Base-by-base conservation (phyloP, 2,888 invertebrate genomes). In the Spilarctia lutea region DNA sequence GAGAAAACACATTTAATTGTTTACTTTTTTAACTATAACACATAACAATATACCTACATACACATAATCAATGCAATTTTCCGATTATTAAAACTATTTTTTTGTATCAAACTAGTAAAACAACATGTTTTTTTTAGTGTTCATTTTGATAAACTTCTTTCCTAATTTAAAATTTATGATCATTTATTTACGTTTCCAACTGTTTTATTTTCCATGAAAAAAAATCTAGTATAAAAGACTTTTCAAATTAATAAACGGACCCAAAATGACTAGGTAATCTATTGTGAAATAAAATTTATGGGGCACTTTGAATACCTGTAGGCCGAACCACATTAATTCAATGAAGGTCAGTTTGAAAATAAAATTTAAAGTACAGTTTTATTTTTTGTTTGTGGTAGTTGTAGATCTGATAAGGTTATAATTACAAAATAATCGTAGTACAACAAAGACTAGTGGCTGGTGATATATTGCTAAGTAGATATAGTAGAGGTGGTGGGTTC, bases 211-310 rank as follows among this genome's bases (percentile, higher is more conserved):
- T n/a, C 52, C 20, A 68, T 56, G 27, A 66, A 48, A 39, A 52
- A 66, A 71, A 71, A 52, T 72, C 60, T 18, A 20, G 13, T 16
- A 42, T 35, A 52, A 65, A 65, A 60, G 33, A 67, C 45, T 74
- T 74, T 60, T 48, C 16, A 74, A 63, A 52, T 33, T 68, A 67
- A 68, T 60, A 71, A 71, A 63, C 67, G 67, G 71, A 20, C 20
- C 63, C 60, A 27, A 63, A 63, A 63, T 63, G 68, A 75, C 60
- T 68, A 56, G 33, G 63, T 67, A 45, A 8, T 24, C n/a, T 48
- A 67, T 83, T 70, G 70, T 81, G 67, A 75, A 81, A 82, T 76
- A 70, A 75, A 80, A 79, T 80, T 78, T 75, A 84, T 79, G 74
- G 65, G 74, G 75, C 75, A 75, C 77, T 82, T 84, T 68, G 72